Conservation (phyloP, 1,140 invertebrate genomes). For the Sitobion miscanthi region DNA sequence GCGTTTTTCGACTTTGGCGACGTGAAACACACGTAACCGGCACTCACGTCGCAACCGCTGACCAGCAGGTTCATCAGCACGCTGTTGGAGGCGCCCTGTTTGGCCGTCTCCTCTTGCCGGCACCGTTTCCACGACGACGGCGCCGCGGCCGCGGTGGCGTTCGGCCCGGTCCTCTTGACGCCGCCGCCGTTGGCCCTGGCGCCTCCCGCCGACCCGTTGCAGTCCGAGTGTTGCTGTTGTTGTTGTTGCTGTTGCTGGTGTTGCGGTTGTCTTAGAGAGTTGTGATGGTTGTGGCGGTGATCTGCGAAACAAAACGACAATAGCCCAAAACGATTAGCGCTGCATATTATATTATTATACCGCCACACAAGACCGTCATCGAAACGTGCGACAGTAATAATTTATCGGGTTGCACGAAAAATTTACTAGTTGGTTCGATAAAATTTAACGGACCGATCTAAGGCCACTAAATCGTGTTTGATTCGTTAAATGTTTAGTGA, state of each 20-base stretch:
- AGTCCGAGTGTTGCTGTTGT: background rate
- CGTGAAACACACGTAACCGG: conserved; percentile 81
- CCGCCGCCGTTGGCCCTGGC: background rate
- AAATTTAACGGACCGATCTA: too few species aligned
- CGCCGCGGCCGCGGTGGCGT: background rate
- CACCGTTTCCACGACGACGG: conserved; percentile 45
- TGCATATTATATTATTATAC: too few species aligned
- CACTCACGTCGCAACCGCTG: conserved; percentile 88
- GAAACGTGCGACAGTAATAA: background rate
- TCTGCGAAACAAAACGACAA: background rate
- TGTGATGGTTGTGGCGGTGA: background rate
- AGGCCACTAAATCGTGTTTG: too few species aligned
- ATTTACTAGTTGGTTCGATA: too few species aligned
- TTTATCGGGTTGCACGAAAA: too few species aligned
- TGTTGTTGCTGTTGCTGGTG: background rate
- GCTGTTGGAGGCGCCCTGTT: conserved; percentile 63
- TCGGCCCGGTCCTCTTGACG: conserved; percentile 33
- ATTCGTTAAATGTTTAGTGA: too few species aligned
- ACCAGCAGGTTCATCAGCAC: conserved; percentile 90
- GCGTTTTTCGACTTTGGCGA: conserved; percentile 55
- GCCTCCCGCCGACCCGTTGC: background rate
- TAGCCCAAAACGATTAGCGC: background rate
- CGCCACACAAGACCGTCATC: background rate
- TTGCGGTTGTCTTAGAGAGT: background rate
- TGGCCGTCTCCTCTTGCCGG: conserved; percentile 48